Base-by-base conservation (phyloP, 2,113 vertebrate species). In the Carassius carassius region DNA sequence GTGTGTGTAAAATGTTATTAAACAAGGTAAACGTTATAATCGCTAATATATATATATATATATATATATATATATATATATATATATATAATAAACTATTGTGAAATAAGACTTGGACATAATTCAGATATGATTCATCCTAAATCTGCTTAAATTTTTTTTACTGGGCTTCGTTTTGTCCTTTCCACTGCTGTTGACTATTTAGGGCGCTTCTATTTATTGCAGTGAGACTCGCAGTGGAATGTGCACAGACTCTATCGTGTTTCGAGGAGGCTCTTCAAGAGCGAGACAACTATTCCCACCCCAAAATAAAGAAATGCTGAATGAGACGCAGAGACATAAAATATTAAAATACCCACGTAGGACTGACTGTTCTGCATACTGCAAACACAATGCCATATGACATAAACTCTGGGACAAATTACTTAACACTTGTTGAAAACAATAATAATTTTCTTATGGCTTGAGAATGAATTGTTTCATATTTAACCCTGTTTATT, bases 191-290 rank as follows among this genome's bases (percentile, higher is more conserved):
- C 90, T 60, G 86, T 86, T 69, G 47, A 91, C 93, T 95, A 95
- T 95, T 94, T 94, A 91, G 90, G 93, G 93, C 82, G 86, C 88
- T 90, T 92, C 95, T 95, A 95, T 95, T 94, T 95, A 93, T 94
- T 94, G 85, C 93, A 82, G 74, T 44, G 63, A 67, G 23, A 69
- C 74, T 41, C 79, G 83, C 88, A 35, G 83, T 91, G 94, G 91
- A 86, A 95, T 94, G 93, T 85, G 87, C 78, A 79, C 41, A 21
- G 81, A 84, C 75, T 92, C 87, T 88, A 92, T 95, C 93, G 25
- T 78, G 90, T 95, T 93, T 94, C 94, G 88, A 76, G 72, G 69
- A 84, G 86, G 81, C 54, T 79, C 62, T 82, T 84, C 78, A 3
- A 60, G 37, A 77, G 77, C 41, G 5, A 16, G 69, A 49, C 14